Evolutionary conservation across 2,888 invertebrate species (phyloP), one percentile per base, ranked within the genome.

Genomic region (Leptopilina syphax): DNA sequence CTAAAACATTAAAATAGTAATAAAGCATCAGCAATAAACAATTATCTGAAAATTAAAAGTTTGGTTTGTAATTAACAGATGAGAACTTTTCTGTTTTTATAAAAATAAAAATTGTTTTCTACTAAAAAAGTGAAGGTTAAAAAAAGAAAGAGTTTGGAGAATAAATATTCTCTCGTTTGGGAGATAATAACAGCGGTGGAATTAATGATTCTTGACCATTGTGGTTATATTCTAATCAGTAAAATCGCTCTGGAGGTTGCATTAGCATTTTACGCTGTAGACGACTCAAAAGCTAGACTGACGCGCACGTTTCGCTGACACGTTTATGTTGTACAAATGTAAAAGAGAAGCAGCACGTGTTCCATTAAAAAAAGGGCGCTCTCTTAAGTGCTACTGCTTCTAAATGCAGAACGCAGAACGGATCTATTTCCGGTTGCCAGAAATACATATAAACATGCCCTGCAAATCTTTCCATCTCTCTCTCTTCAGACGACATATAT

Each of bases 371-470:
- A 73, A 73, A 73, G 73, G 57, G 73, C 34, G 73, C 34, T 57
- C 34, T 57, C 34, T 70, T 73, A 73, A 73, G 73, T 73, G 73
- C 57, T 34, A 34, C 34, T 73, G 41, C 57, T 54, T 73, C 73
- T 73, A 73, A 73, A 73, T 73, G 73, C 73, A 73, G 73, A 73
- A 73, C 73, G 57, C 34, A 57, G 57, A 73, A 24, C 73, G 57
- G 57, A 57, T 73, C 57, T 73, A 54, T 73, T 73, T 73, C 73
- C 73, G 73, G 73, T 73, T 57, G 50, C 18, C 57, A 73, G 57
- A 57, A n/a, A 73, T 34, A 70, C 27, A 70, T 27, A 13, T n/a
- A n/a, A 18, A 70, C 24, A 54, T 57, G 34, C 57, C 73, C 73
- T 73, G 34, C 54, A 73, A 73, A 73, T 73, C 57, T 73, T 57